Conservation (phyloP, 2,797 vertebrate species). For the Sebastes taczanowskii region DNA sequence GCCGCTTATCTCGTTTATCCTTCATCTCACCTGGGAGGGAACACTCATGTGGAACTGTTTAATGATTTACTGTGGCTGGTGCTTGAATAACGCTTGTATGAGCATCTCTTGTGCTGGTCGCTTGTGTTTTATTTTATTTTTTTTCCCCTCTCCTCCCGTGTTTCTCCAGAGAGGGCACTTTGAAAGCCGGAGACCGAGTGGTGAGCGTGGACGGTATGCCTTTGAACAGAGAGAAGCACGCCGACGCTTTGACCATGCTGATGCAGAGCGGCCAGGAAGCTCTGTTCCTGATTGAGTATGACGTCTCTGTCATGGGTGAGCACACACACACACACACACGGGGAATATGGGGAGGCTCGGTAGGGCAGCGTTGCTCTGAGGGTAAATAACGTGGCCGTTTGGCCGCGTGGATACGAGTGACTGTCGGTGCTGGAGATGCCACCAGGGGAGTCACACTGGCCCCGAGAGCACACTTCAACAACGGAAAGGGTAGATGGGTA, state of each 20-base stretch:
- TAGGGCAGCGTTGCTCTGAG: slow-evolving; percentile 65
- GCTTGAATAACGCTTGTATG: slow-evolving; percentile 30
- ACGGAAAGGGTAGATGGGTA: slow-evolving; percentile 17
- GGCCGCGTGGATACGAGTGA: slow-evolving; percentile 33
- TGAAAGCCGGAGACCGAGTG: slow-evolving; percentile 92
- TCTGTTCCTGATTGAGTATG: slow-evolving; percentile 96
- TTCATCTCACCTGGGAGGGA: slow-evolving; percentile 70
- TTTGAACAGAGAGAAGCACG: slow-evolving; percentile 90
- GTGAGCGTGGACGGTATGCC: slow-evolving; percentile 94
- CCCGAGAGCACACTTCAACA: slow-evolving; percentile 21
- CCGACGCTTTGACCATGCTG: slow-evolving; percentile 90
- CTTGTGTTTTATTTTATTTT: not conserved
- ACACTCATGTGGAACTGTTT: slow-evolving; percentile 59
- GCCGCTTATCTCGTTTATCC: slow-evolving; percentile 59
- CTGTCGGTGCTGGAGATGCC: slow-evolving; percentile 42
- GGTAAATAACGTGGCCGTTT: slow-evolving; percentile 67
- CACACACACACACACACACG: slow-evolving; percentile 21
- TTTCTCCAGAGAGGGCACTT: slow-evolving; percentile 89
- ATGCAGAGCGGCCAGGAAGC: slow-evolving; percentile 93
- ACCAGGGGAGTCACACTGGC: slow-evolving; percentile 53
- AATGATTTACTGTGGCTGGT: slow-evolving; percentile 60
- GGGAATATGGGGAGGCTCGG: slow-evolving; percentile 45
- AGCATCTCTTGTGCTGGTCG: slow-evolving; percentile 27
- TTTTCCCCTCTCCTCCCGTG: slow-evolving; percentile 3
- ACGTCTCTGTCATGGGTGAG: slow-evolving; percentile 94